Evolutionary conservation across 2,888 invertebrate genomes (phyloP).

Genomic region (Amiota communis): DNA sequence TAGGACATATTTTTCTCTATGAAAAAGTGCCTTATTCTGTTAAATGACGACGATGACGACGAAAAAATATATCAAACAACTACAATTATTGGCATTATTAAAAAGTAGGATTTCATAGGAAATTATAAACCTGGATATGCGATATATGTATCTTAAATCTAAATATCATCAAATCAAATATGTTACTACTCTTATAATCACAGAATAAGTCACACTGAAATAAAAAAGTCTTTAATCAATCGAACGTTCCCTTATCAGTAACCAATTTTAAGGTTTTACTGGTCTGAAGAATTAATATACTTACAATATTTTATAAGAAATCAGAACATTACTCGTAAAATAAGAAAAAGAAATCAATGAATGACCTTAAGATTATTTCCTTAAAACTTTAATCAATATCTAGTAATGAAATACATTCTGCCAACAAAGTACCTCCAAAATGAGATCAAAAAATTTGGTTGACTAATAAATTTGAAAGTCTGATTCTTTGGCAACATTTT

Average conservation of each 20-base stretch:
- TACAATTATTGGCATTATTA: constrained; percentile 36
- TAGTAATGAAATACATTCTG: too few species aligned
- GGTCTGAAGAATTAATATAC: too few species aligned
- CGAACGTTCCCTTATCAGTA: too few species aligned
- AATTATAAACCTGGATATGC: too few species aligned
- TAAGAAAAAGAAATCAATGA: not conserved
- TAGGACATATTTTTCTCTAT: not conserved
- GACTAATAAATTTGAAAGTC: too few species aligned
- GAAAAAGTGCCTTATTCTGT: constrained; percentile 47
- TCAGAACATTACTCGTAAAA: not conserved
- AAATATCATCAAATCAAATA: constrained; percentile 15
- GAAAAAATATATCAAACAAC: constrained; percentile 27
- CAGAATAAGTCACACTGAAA: constrained; percentile 44
- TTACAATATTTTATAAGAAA: too few species aligned
- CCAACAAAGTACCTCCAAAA: too few species aligned
- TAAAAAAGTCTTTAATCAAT: constrained; percentile 3
- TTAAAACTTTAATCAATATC: not conserved
- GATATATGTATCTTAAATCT: constrained; percentile 10
- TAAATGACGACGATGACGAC: constrained; percentile 23
- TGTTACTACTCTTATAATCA: constrained; percentile 33
- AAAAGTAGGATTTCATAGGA: not conserved
- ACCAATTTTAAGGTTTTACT: too few species aligned
- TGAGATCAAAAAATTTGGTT: too few species aligned
- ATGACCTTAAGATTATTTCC: not conserved
- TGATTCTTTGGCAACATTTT: too few species aligned